Evolutionary conservation across 2,888 invertebrate genomes (phyloP).

Genomic region (Neocrepidodera transversa): DNA sequence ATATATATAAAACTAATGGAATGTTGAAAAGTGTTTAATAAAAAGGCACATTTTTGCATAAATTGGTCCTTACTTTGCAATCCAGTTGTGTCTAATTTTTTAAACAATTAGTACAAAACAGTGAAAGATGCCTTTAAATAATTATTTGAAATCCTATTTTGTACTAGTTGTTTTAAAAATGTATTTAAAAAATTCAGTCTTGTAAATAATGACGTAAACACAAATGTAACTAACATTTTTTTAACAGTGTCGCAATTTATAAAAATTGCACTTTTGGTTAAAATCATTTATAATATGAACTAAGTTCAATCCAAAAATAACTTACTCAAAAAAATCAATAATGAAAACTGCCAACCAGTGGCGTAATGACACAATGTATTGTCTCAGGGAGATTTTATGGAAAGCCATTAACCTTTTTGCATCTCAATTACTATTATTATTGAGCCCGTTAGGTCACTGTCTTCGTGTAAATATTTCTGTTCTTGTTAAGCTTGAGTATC

Average conservation of each 20-base stretch:
- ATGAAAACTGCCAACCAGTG: too few species aligned
- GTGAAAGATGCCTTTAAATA: neutral
- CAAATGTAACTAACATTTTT: constrained; percentile 38
- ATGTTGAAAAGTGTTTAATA: constrained; percentile 40
- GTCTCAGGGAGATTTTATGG: too few species aligned
- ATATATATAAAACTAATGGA: constrained; percentile 47
- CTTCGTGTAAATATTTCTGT: too few species aligned
- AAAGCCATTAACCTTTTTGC: too few species aligned
- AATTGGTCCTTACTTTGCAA: constrained; percentile 37
- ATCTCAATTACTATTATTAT: too few species aligned
- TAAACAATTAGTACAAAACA: constrained; percentile 15
- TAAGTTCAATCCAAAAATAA: constrained; percentile 35
- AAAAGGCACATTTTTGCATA: constrained; percentile 49
- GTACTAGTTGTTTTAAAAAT: neutral
- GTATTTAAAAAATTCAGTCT: constrained; percentile 44
- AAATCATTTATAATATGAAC: constrained; percentile 43
- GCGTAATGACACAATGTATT: too few species aligned
- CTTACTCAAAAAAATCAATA: too few species aligned
- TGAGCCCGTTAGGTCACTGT: too few species aligned
- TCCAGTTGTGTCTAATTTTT: constrained; percentile 37
- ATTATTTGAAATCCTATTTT: neutral
- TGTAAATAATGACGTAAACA: constrained; percentile 31
- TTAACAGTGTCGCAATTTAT: constrained; percentile 44
- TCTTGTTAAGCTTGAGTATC: too few species aligned
- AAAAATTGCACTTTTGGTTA: constrained; percentile 52